phyloP scores from a whole-genome alignment of 2,113 vertebrate species.

The Macaca mulatta region DNA sequence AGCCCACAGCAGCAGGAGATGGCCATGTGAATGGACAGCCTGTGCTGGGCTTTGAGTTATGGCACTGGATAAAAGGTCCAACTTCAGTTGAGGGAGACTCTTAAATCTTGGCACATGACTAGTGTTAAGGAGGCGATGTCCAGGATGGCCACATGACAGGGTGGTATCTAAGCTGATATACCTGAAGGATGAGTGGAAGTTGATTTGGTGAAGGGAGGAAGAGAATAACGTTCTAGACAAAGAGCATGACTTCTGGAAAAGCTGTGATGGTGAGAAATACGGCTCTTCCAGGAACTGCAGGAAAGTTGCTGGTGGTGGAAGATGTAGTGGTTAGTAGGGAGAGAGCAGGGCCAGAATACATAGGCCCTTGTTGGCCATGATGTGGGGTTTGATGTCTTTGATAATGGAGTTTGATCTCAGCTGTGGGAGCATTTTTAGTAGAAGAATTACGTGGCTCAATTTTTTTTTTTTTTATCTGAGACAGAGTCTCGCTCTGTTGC shows the following conservation, averaged over 20 bases:
- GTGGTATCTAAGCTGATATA: not conserved
- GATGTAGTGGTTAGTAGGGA: not conserved
- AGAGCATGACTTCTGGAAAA: not conserved
- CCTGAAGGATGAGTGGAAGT: not conserved
- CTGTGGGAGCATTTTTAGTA: not conserved
- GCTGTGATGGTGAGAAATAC: not conserved
- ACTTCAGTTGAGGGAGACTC: too few species aligned
- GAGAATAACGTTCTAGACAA: too few species aligned
- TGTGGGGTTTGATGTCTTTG: not conserved
- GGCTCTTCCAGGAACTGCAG: not conserved
- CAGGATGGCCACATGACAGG: not conserved
- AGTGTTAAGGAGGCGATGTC: not conserved
- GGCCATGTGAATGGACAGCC: not conserved
- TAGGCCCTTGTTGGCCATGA: not conserved
- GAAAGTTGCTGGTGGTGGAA: not conserved
- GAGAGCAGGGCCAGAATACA: not conserved
- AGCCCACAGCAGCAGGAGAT: not conserved
- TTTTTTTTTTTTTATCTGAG: too few species aligned
- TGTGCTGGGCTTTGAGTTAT: not conserved
- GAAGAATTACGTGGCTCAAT: not conserved
- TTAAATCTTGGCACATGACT: not conserved
- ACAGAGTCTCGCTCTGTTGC: too few species aligned
- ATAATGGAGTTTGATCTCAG: not conserved
- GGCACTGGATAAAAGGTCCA: not conserved
- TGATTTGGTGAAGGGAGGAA: not conserved